phyloP scores from a whole-genome alignment of 2,888 invertebrate species.

The Thymelicus acteon region DNA sequence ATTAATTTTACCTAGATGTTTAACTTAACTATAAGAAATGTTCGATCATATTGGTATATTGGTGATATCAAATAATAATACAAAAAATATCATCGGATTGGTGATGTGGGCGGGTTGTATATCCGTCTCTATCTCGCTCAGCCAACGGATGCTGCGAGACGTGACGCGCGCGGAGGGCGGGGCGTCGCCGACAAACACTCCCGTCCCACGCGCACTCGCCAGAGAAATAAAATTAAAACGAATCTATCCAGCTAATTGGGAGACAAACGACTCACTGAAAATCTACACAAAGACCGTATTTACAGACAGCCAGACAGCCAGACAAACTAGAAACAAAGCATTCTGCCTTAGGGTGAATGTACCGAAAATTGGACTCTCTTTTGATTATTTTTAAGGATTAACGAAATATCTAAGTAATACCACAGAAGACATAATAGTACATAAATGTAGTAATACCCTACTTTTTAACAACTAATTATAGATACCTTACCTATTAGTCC shows the following conservation, averaged over 20 bases:
- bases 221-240: conserved; percentile 58
- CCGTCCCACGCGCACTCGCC: conserved; percentile 45
- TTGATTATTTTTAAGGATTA: too few relatives aligned
- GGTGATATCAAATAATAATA: background rate
- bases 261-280: conserved; percentile 53
- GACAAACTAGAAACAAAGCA: too few relatives aligned
- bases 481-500: too few relatives aligned
- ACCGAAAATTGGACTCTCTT: too few relatives aligned
- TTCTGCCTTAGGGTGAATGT: too few relatives aligned
- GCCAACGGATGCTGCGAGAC: conserved; percentile 5
- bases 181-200: conserved; percentile 7
- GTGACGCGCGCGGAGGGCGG: conserved; percentile 11
- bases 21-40: too few relatives aligned
- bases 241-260: conserved; percentile 59
- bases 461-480: too few relatives aligned
- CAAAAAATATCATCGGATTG: background rate
- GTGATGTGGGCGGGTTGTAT: conserved; percentile 16
- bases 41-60: background rate
- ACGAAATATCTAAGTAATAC: too few relatives aligned
- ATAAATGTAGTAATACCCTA: too few relatives aligned
- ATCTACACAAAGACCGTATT: conserved; percentile 33
- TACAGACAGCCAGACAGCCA: too few relatives aligned
- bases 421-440: too few relatives aligned
- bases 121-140: conserved; percentile 17
- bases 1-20: too few relatives aligned